Base-by-base conservation (phyloP, 2,113 vertebrate genomes). In the Prochilodus magdalenae region DNA sequence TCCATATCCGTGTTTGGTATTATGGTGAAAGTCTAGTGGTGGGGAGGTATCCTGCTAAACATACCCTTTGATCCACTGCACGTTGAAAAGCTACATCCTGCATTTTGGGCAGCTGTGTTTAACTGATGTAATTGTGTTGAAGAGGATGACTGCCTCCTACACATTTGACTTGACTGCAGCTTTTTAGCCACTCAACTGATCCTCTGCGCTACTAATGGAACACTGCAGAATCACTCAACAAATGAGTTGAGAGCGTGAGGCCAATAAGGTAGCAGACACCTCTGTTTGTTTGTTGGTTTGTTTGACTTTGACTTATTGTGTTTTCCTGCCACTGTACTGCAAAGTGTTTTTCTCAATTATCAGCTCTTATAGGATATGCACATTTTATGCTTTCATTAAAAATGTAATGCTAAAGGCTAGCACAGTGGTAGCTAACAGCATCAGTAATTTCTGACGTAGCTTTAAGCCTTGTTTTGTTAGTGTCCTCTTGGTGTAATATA, bases 91-190 rank as follows among this genome's bases (percentile, higher is more conserved):
- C 16, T 60, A 67, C 72, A 57, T 66, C 3, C 30, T 59, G 80
- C 62, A 3, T 75, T 82, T 82, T 27, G 27, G 73, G 36, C 73
- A 70, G 73, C 51, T 53, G 13, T 75, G 73, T 69, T 82, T 82
- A 82, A 82, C 49, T 70, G 73, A 29, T 69, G 59, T 82, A 76
- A 82, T 82, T 82, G 33, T 70, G 73, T 49, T 82, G 65, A 82
- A 82, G 80, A 60, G 62, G 73, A 82, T 76, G 73, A 70, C 55
- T 82, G 65, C 80, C 80, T 82, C 80, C 80, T 75, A 82, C 80
- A 70, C 80, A 60, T 65, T 66, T 76, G 80, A 82, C 73, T 76
- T 76, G 76, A 76, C 80, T 75, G 80, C 73, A 76, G 80, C 73
- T 26, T 82, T 82, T 82, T 76, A 82, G 55, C 73, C 80, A 82